Evolutionary conservation across 2,888 invertebrate genomes (phyloP).

Genomic region (Zeuzera pyrina): DNA sequence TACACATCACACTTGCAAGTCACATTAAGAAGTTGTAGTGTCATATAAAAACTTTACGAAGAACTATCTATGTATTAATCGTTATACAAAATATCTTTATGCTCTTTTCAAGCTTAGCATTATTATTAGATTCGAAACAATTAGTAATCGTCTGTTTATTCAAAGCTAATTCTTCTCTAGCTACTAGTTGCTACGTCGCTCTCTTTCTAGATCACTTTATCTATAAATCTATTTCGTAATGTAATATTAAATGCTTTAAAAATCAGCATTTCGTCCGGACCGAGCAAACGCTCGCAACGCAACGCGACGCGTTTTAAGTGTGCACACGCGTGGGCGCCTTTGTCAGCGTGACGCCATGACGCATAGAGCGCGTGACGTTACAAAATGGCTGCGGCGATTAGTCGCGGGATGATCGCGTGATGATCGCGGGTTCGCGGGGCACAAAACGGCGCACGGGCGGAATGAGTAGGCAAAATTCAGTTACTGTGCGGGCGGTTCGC

Average conservation of each 20-base stretch:
- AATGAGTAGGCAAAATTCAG: conserved; percentile 35
- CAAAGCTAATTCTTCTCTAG: conserved; percentile 44
- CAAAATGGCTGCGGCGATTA: too few relatives aligned
- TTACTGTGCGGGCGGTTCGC: conserved; percentile 50
- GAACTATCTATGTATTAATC: conserved; percentile 56
- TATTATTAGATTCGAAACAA: conserved; percentile 41
- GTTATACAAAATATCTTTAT: conserved; percentile 68
- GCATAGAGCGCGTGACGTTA: conserved; percentile 17
- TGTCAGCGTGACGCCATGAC: conserved; percentile 18
- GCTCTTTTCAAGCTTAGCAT: conserved; percentile 53
- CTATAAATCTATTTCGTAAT: conserved; percentile 40
- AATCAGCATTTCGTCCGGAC: conserved; percentile 41
- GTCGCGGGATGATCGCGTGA: too few relatives aligned
- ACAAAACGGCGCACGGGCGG: conserved; percentile 18
- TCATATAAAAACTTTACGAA: conserved; percentile 66
- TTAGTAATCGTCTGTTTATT: conserved; percentile 27
- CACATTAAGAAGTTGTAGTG: conserved; percentile 56
- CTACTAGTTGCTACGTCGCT: conserved; percentile 50
- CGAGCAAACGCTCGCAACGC: conserved; percentile 23
- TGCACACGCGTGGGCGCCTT: conserved; percentile 1
- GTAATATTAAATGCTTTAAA: conserved; percentile 56
- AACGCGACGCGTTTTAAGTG: too few relatives aligned
- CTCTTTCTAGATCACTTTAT: conserved; percentile 37
- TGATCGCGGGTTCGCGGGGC: conserved; percentile 2
- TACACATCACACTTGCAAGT: conserved; percentile 68